These are phyloP conservation scores for Corvus moneduloides DNA, from an alignment of 2,113 vertebrate genomes.

Conservation along the genomic window DNA sequence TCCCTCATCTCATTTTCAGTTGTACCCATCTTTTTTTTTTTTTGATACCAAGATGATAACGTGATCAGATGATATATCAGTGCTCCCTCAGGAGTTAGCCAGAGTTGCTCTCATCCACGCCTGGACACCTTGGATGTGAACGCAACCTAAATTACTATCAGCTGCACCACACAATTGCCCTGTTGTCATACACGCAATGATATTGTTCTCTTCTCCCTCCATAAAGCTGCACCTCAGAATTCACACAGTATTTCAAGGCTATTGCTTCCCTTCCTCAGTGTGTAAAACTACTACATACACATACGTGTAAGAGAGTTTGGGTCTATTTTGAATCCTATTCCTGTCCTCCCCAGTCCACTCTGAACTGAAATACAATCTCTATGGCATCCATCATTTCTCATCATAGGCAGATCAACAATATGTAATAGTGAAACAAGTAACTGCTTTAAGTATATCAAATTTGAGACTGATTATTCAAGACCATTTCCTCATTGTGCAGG, in stretches of 20 bases:
- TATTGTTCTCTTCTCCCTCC: not conserved
- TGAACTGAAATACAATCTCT: not conserved
- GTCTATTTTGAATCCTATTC: not conserved
- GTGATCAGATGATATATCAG: not conserved
- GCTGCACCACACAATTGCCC: not conserved
- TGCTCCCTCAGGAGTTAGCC: not conserved
- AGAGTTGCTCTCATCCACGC: not conserved
- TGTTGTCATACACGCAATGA: not conserved
- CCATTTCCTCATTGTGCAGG: not conserved
- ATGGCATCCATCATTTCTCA: not conserved
- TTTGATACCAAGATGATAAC: not conserved
- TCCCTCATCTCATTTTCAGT: not conserved
- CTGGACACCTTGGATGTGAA: not conserved
- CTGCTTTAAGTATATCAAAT: not conserved
- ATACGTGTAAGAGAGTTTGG: fast-evolving
- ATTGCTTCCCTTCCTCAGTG: not conserved
- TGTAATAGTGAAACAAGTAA: not conserved
- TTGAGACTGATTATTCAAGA: not conserved
- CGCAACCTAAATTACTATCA: not conserved
- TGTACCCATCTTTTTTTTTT: not conserved
- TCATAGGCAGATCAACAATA: not conserved
- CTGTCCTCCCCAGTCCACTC: not conserved
- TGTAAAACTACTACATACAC: not conserved
- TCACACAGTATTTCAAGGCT: not conserved
- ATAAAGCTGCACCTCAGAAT: not conserved